Percentiles rank a stretch among this genome's conserved stretches.
Evolutionary conservation across 2,797 vertebrate species (phyloP).

Genomic region (Brotula barbata): DNA sequence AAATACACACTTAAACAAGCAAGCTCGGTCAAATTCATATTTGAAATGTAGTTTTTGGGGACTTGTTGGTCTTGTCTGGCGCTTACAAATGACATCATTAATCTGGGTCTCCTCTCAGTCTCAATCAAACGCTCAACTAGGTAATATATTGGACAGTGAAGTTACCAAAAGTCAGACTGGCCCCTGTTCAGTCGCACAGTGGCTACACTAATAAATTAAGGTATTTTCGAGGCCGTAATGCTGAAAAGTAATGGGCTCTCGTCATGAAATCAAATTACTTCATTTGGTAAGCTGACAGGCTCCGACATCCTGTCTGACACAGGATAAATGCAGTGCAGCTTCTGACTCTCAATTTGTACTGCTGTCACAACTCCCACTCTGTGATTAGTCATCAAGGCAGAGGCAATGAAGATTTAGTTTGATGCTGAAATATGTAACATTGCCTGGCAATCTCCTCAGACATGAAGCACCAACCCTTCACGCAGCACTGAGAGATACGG

Average conservation of each 20-base stretch:
- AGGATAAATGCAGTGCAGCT: conserved; percentile 1
- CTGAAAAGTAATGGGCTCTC: conserved; percentile 19
- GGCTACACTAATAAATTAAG: conserved; percentile 32
- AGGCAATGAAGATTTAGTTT: conserved; percentile 22
- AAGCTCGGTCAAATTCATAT: conserved; percentile 5
- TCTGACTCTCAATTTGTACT: conserved; percentile 8
- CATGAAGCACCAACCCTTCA: conserved; percentile 1
- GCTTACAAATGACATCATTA: conserved; percentile 29
- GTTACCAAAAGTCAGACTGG: conserved; percentile 34
- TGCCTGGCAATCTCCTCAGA: conserved; percentile 14
- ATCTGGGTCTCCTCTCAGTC: conserved; percentile 35
- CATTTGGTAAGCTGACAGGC: conserved; percentile 1
- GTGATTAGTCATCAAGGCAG: conserved; percentile 3
- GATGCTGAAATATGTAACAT: conserved; percentile 20
- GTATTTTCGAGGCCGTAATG: conserved; percentile 14
- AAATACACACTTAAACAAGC: conserved; percentile 20
- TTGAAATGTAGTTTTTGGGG: conserved; percentile 32
- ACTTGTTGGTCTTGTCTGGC: conserved; percentile 39
- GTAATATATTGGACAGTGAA: conserved; percentile 24
- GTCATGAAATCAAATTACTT: conserved; percentile 15
- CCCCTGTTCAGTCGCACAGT: conserved; percentile 39
- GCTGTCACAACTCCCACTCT: conserved; percentile 1
- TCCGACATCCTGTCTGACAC: conserved; percentile 5
- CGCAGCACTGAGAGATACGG: neutral
- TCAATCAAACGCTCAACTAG: conserved; percentile 51